Percentiles rank a stretch among this genome's conserved stretches.
Conservation (phyloP, 2,113 vertebrate species). For the Poicephalus meyeri region DNA sequence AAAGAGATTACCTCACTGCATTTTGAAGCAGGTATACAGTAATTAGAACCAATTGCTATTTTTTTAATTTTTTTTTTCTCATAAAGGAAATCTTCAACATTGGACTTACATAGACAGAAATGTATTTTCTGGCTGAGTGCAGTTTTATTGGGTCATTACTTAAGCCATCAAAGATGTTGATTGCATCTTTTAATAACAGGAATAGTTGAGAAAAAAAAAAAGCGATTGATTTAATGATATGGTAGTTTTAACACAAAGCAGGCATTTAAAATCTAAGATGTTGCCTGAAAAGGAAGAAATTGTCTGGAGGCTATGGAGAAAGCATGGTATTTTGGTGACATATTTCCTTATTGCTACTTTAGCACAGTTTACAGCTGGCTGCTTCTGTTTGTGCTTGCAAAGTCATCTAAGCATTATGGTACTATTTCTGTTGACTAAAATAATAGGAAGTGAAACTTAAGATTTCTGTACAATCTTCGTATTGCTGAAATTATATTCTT, state of each 20-base stretch:
- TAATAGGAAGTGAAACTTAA: neutral
- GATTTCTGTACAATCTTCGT: neutral
- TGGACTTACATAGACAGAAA: neutral
- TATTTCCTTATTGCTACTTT: neutral
- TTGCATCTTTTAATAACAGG: constrained; percentile 55
- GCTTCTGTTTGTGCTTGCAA: neutral
- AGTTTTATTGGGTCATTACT: constrained; percentile 20
- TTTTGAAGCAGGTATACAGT: constrained; percentile 20
- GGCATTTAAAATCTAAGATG: constrained; percentile 26
- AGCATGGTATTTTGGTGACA: neutral
- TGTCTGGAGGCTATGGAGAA: neutral
- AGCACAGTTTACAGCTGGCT: neutral
- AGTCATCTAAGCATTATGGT: neutral
- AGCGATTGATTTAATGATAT: constrained; percentile 3
- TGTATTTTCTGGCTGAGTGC: neutral
- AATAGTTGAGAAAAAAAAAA: neutral
- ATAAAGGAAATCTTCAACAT: neutral
- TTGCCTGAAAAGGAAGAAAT: constrained; percentile 14
- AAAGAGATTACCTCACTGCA: neutral
- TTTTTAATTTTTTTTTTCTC: neutral
- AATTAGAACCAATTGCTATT: constrained; percentile 2
- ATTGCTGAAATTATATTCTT: neutral
- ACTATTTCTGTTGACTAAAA: neutral
- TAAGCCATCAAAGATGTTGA: constrained; percentile 19
- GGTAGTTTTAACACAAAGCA: constrained; percentile 17